Evolutionary conservation across 2,888 invertebrate genomes (phyloP).

Genomic region (Cordilura impudica): DNA sequence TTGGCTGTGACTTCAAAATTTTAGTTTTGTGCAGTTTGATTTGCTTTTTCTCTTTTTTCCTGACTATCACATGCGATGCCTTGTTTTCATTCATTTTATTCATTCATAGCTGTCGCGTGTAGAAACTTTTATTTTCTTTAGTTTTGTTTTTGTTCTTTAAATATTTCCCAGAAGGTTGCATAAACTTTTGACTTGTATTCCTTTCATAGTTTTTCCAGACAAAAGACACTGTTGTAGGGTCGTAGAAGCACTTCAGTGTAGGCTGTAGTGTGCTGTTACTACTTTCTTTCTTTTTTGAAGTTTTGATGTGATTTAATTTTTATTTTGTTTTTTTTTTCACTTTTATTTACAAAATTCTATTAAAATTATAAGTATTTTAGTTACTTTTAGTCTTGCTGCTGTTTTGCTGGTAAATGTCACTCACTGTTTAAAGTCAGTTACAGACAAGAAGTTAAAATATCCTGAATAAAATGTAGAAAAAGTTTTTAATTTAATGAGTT

Average conservation of each 20-base stretch:
- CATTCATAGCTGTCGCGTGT: slow-evolving; percentile 52
- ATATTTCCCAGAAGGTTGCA: neutral
- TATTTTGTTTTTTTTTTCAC: slow-evolving; percentile 5
- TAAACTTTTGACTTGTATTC: neutral
- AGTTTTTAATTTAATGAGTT: slow-evolving; percentile 60
- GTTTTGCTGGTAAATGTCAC: slow-evolving; percentile 52
- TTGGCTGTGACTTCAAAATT: slow-evolving; percentile 5
- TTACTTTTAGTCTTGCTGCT: neutral
- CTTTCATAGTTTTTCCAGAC: neutral
- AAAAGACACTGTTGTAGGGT: neutral
- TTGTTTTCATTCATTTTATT: slow-evolving; percentile 26
- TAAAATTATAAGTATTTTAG: slow-evolving; percentile 28
- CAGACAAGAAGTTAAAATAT: slow-evolving; percentile 3
- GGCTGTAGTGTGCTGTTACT: neutral
- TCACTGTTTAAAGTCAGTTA: slow-evolving; percentile 41
- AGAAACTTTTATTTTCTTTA: neutral
- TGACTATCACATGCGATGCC: neutral
- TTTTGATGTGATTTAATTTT: slow-evolving; percentile 56
- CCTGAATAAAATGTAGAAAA: neutral
- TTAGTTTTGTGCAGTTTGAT: slow-evolving; percentile 16
- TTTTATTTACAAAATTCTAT: slow-evolving; percentile 49
- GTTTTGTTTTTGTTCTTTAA: neutral
- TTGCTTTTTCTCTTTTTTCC: neutral
- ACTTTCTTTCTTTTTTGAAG: neutral
- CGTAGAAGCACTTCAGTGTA: neutral